Base-by-base conservation (phyloP, 2,888 invertebrate species). In the Andrena haemorrhoa region DNA sequence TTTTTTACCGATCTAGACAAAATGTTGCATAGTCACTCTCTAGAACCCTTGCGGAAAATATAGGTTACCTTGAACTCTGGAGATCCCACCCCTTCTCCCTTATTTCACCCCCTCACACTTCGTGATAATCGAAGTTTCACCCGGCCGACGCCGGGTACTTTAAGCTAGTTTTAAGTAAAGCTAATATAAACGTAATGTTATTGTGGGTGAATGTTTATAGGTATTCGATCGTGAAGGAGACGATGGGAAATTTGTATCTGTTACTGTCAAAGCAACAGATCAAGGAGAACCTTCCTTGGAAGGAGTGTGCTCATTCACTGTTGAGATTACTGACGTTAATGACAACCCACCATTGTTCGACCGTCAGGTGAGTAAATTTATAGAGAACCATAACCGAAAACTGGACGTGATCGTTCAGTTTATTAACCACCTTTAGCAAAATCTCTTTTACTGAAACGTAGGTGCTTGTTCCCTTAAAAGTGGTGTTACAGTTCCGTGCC, bases 241-340 rank as follows among this genome's bases (percentile, higher is more conserved):
- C 90, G 98, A 98, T 93, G 98, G 98, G 8, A 98, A 98, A 94
- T 98, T 98, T 94, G 98, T 98, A 6, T 98, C 98, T 0, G 98
- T 98, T 5, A 99, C 99, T 0, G 98, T 99, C 0, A 99, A 99
- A 94, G 99, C 99, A 5, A 98, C 98, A 0, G 99, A 99, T 95
- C 98, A 99, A 93, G 99, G 99, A n/a, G 98, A 98, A 93, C 99
- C 99, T 0, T 98, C 98, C 0, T 94, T 99, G 87, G 99, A 99
- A 94, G 99, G 99, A 33, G 99, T 99, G 87, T 99, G 99, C 94
- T 99, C 99, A 7, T 99, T 99, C 94, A 98, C 98, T 20, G 99
- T 99, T 64, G 98, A 98, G 95, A 98, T 99, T 72, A 98, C 98
- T 1, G 99, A 99, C 94, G 98, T 98, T 61, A 99, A 99, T 93